Evolutionary conservation across 2,888 invertebrate species (phyloP).

Genomic region (Mythimna pallens): DNA sequence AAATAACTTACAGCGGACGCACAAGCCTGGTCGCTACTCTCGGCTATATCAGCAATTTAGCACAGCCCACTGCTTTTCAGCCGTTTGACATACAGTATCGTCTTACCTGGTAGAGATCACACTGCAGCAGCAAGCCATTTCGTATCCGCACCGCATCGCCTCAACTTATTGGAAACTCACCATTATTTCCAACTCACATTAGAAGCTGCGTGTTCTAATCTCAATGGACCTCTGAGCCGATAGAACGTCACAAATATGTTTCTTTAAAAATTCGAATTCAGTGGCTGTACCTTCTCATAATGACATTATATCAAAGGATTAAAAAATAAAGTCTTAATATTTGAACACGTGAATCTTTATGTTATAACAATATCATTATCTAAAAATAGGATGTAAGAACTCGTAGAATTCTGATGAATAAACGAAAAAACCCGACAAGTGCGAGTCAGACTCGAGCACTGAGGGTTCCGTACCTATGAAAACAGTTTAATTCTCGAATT

Average conservation of each 20-base stretch:
- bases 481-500: no score
- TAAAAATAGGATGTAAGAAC: neutral
- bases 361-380: neutral
- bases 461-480: no score
- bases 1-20: slow-evolving; percentile 1
- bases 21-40: neutral
- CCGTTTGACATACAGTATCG: neutral
- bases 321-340: neutral
- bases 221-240: neutral
- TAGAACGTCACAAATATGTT: slow-evolving; percentile 8
- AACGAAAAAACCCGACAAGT: neutral
- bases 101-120: slow-evolving; percentile 11
- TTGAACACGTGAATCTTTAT: neutral
- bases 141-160: neutral
- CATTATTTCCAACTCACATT: neutral
- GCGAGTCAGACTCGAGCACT: no score
- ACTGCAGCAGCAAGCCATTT: slow-evolving; percentile 3
- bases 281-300: slow-evolving; percentile 28
- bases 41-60: slow-evolving; percentile 15
- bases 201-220: neutral
- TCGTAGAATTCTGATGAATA: neutral
- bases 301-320: neutral
- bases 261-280: slow-evolving; percentile 30
- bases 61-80: neutral
- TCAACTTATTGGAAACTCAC: neutral